Percentiles rank a stretch among this genome's conserved stretches.
Conservation (phyloP, 53 echinoderm and acorn worm genomes). For the Pentamera pediparva region DNA sequence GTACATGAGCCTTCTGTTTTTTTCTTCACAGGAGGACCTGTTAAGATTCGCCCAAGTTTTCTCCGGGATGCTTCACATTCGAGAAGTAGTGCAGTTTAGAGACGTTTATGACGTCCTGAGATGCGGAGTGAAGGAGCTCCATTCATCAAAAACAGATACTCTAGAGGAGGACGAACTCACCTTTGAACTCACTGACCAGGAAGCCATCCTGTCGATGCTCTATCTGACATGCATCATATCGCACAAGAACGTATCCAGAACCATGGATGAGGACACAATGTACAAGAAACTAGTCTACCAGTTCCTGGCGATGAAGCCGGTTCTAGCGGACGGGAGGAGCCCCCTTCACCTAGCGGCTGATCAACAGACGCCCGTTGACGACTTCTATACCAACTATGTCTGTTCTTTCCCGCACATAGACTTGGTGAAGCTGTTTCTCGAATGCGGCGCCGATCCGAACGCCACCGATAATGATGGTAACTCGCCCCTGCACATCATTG, state of each 20-base stretch:
- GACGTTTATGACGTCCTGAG: slow-evolving; percentile 42
- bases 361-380: slow-evolving; percentile 67
- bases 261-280: slow-evolving; percentile 39
- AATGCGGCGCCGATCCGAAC: slow-evolving; percentile 74
- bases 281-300: slow-evolving; percentile 69
- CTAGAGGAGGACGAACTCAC: slow-evolving; percentile 16
- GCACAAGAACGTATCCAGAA: slow-evolving; percentile 43
- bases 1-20: too few relatives aligned
- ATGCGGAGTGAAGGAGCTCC: slow-evolving; percentile 53
- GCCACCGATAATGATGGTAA: slow-evolving; percentile 43
- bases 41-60: slow-evolving; percentile 72
- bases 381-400: slow-evolving; percentile 71
- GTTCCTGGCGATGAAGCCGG: slow-evolving; percentile 42
- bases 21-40: slow-evolving; percentile 56
- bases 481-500: slow-evolving; percentile 61
- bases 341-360: slow-evolving; percentile 66
- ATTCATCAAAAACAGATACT: slow-evolving; percentile 36
- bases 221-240: slow-evolving; percentile 59
- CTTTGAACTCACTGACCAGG: slow-evolving; percentile 6
- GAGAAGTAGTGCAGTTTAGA: slow-evolving; percentile 47
- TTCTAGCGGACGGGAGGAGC: slow-evolving; percentile 39
- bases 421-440: slow-evolving; percentile 54
- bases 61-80: slow-evolving; percentile 78
- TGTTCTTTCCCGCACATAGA: slow-evolving; percentile 61
- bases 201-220: slow-evolving; percentile 51